Conservation (phyloP, 64 coral and sea anemone genomes). For the Montipora efflorescens region DNA sequence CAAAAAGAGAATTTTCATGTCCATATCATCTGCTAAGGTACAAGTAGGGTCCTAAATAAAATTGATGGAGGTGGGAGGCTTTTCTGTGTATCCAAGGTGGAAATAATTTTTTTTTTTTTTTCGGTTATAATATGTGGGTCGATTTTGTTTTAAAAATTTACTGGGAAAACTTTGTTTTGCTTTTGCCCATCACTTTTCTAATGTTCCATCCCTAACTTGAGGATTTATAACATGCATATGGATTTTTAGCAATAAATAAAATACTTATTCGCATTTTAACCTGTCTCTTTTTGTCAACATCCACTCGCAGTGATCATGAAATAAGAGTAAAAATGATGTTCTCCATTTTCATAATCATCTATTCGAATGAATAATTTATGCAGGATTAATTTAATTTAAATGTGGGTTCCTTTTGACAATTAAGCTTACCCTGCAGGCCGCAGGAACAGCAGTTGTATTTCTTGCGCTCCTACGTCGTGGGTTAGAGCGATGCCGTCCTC, state of each 20-base stretch:
- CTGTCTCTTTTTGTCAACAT: background rate
- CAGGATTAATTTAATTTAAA: background rate
- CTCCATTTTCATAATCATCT: background rate
- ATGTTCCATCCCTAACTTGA: background rate
- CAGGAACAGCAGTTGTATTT: background rate
- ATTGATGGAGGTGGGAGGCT: background rate
- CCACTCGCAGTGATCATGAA: background rate
- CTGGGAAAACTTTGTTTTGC: conserved; percentile 10
- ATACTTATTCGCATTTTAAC: background rate
- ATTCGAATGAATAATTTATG: background rate
- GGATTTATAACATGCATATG: background rate
- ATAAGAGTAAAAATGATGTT: background rate
- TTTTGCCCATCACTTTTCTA: conserved; percentile 2
- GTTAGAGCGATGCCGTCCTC: background rate
- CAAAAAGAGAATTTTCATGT: too few species aligned
- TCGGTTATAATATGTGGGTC: too few species aligned
- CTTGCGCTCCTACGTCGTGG: background rate
- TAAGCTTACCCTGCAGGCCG: conserved; percentile 1
- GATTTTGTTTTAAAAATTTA: background rate
- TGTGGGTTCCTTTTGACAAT: background rate
- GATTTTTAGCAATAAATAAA: background rate
- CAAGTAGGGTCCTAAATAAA: background rate
- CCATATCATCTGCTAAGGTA: background rate
- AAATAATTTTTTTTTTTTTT: background rate
- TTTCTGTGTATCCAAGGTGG: background rate